phyloP scores from a whole-genome alignment of 2,113 vertebrate genomes.

The Sinocyclocheilus anshuiensis region DNA sequence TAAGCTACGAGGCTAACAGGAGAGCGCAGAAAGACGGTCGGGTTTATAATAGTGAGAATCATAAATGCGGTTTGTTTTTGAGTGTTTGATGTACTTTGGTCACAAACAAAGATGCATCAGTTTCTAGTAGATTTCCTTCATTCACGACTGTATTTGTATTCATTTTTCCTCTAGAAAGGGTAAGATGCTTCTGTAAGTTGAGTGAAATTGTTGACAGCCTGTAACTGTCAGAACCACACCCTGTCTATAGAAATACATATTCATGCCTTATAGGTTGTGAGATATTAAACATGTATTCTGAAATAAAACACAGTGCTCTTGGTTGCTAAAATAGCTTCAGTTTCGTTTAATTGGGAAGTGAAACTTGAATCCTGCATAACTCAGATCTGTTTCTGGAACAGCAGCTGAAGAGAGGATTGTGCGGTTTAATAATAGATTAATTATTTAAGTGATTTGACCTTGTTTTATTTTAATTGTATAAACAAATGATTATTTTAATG shows the following conservation, averaged over 20 bases:
- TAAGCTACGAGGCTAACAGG: slow-evolving; percentile 29
- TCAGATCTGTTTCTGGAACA: neutral
- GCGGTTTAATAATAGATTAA: slow-evolving; percentile 8
- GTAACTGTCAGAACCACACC: neutral
- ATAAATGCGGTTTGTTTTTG: neutral
- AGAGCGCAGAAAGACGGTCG: neutral
- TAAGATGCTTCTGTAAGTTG: neutral
- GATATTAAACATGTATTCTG: too few species aligned
- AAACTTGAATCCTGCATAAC: slow-evolving; percentile 9
- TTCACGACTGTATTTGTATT: neutral
- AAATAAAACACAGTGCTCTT: neutral
- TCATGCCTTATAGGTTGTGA: neutral
- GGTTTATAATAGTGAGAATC: neutral
- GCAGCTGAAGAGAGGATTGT: neutral
- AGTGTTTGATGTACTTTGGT: neutral
- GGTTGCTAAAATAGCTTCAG: slow-evolving; percentile 18
- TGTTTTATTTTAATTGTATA: neutral
- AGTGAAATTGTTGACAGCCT: neutral
- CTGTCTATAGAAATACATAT: neutral
- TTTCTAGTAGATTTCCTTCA: neutral
- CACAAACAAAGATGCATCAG: neutral
- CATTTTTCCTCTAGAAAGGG: neutral
- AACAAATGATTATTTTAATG: too few species aligned
- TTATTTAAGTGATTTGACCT: neutral
- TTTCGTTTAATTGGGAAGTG: slow-evolving; percentile 38